phyloP scores from a whole-genome alignment of 2,888 invertebrate genomes.

The Sinodicranocentrus sp. region DNA sequence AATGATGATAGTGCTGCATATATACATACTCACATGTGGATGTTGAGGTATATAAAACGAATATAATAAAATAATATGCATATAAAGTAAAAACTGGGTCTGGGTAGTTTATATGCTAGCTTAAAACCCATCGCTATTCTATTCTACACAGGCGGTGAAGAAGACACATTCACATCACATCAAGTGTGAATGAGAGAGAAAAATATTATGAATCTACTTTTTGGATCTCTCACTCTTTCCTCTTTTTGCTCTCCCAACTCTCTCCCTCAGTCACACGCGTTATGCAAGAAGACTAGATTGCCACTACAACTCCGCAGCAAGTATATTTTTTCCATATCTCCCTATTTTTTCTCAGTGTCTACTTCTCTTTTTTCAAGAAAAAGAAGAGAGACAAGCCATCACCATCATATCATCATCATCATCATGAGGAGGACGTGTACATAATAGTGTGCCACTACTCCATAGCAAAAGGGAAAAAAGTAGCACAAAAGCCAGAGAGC shows the following conservation, averaged over 20 bases:
- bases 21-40: no score
- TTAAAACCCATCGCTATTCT: slow-evolving; percentile 11
- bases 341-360: slow-evolving; percentile 8
- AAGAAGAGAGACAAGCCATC: slow-evolving; percentile 45
- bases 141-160: not conserved
- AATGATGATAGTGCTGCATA: not conserved
- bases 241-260: not conserved
- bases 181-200: slow-evolving; percentile 39
- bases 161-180: slow-evolving; percentile 35
- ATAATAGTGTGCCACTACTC: slow-evolving; percentile 7
- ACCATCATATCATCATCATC: slow-evolving; percentile 25
- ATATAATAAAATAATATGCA: not conserved
- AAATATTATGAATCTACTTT: slow-evolving; percentile 8
- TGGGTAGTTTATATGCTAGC: no score
- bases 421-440: slow-evolving; percentile 10
- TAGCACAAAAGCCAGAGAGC: slow-evolving; percentile 51
- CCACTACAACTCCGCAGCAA: not conserved
- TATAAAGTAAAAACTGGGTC: slow-evolving; percentile 18
- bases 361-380: slow-evolving; percentile 18
- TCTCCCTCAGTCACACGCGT: slow-evolving; percentile 4
- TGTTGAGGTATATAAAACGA: no score
- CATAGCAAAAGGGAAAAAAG: slow-evolving; percentile 36
- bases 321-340: slow-evolving; percentile 34
- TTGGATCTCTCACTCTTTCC: not conserved
- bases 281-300: slow-evolving; percentile 21